Evolutionary conservation across 2,113 vertebrate species (phyloP), one percentile per base, ranked within the genome.

Genomic region (Podarcis cretensis): DNA sequence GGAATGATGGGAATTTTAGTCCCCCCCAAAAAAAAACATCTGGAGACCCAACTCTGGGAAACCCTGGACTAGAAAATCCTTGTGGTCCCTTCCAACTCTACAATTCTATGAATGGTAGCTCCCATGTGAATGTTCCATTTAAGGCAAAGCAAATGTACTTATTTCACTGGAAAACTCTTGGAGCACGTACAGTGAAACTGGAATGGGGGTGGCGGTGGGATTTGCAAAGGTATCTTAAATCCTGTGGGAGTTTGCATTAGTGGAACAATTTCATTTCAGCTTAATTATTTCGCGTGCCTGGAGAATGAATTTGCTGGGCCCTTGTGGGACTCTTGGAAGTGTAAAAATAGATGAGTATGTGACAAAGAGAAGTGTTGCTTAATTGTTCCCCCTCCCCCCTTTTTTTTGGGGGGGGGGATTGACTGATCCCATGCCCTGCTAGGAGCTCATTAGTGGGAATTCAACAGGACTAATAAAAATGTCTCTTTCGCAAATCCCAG

Each of bases 231-330:
- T 83, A 66, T 35, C 23, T 84, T 89, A 66, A 40, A 30, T 5
- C 57, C 59, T 35, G 35, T 76, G 37, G 81, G 87, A 78, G n/a
- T 87, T 25, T 92, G 37, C n/a, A 5, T 88, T 87, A 85, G 23
- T 69, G 63, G 74, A 84, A 83, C 13, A 84, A 69, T 84, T 83
- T 83, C 40, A 84, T 92, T 93, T 90, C 32, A 43, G 14, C 59
- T 92, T 90, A 84, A 65, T 90, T 87, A 32, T 92, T 93, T 86
- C 35, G 86, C 48, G 32, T 13, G 1, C 87, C 94, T 92, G 43
- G 86, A 16, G 77, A 92, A 37, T 76, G 2, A 88, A 68, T 48
- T 54, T 68, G 81, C 88, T 68, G 57, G 78, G 16, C 8, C 83
- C 84, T 83, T 87, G 14, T 18, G 79, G 43, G 79, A 79, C 54